Conservation (phyloP, 2,113 vertebrate species). For the Circaetus cinerascens region DNA sequence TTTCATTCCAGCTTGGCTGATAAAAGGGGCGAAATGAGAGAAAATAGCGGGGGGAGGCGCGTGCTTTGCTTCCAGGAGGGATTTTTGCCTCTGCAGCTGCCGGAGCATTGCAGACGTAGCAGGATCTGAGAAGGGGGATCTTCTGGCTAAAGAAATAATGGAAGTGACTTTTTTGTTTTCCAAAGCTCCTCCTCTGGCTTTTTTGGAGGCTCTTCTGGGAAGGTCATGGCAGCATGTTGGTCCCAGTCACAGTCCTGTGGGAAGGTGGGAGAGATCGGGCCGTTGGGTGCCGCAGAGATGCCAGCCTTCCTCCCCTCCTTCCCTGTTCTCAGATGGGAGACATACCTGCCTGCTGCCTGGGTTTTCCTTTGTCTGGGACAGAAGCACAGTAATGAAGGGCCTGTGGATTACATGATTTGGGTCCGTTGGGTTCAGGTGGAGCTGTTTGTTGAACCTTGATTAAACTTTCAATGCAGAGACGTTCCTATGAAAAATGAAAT, state of each 20-base stretch:
- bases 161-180: not conserved
- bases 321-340: no score
- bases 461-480: not conserved
- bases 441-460: not conserved
- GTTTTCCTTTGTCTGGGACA: not conserved
- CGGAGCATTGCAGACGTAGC: accelerated
- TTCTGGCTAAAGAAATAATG: not conserved
- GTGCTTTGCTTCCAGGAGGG: slow-evolving; percentile 18
- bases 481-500: accelerated
- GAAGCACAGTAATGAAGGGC: not conserved
- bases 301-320: not conserved
- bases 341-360: not conserved
- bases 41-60: not conserved
- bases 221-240: not conserved
- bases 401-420: not conserved
- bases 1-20: slow-evolving; percentile 12
- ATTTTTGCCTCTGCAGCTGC: not conserved
- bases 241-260: not conserved
- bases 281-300: not conserved
- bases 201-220: not conserved
- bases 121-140: not conserved
- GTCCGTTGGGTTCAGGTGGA: not conserved
- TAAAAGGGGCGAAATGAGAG: slow-evolving; percentile 30
- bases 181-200: not conserved
- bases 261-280: not conserved